Base-by-base conservation (phyloP, 2,113 vertebrate genomes). In the Oryzias javanicus region DNA sequence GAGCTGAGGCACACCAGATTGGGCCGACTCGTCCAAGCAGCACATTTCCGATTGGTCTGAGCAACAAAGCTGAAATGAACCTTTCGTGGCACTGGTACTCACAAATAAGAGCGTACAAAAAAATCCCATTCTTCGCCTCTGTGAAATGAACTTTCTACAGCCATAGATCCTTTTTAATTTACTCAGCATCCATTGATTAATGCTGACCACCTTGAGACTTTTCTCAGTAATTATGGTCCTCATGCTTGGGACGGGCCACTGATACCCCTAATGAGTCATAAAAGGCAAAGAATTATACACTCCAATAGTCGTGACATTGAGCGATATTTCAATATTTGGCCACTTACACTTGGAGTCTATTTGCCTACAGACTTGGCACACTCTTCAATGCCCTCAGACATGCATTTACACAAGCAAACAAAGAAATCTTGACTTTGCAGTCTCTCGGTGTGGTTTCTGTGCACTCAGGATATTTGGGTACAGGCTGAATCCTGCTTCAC, bases 401-500 rank as follows among this genome's bases (percentile, higher is more conserved):
- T 10, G 51, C 70, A 81, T 81, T 83, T 89, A 79, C 80, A 84
- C 74, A 76, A 75, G 82, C 67, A 86, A 87, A 88, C 82, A 80
- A 59, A 42, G 64, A 70, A 77, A 74, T 82, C 85, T 83, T 83
- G 82, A 87, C 85, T 81, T 64, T 76, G 40, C 76, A 61, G 72
- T 81, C 79, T 77, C 75, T 1, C 53, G 42, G 64, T 60, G 73
- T 65, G 74, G 73, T 63, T 63, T 84, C 66, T 64, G 24, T 66
- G 48, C 16, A 40, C 50, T 81, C 64, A 7, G 79, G 79, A 81
- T 86, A 65, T 87, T 83, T 80, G 68, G 74, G 57, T 22, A 65
- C 66, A 49, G 51, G 64, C 74, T 35, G 72, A 60, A 80, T 82
- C 67, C 79, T 49, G 72, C 67, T 67, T 74, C 76, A 74, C 71